Evolutionary conservation across 2,113 vertebrate species (phyloP), one percentile per base, ranked within the genome.

Genomic region (Notothenia coriiceps): DNA sequence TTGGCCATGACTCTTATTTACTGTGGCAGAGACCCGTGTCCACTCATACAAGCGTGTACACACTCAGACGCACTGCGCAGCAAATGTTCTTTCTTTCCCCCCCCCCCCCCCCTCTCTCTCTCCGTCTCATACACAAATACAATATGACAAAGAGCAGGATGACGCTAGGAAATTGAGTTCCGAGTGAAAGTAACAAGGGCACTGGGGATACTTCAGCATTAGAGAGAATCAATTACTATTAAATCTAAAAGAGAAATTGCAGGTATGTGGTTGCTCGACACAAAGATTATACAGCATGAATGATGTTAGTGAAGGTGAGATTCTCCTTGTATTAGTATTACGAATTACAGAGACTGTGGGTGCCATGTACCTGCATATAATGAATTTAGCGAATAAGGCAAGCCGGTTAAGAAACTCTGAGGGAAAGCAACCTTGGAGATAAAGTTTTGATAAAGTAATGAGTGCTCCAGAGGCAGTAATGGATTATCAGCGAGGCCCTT

Each of bases 1-100:
- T 92, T 88, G 90, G 90, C 92, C 83, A 74, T 90, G 92, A 93
- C 90, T 93, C 89, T 93, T 94, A 94, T 95, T 94, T 91, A 92
- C 83, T 81, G 77, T 94, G 90, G 92, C 92, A 92, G 87, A 89
- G 89, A 90, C 84, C 89, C 49, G 74, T 87, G 87, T 88, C 85
- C 67, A 72, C 80, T 90, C 87, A 75, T 83, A 82, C 83, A 61
- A 50, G 69, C 66, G 81, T 18, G 49, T 74, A 87, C 82, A 78
- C 78, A 73, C 79, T 77, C 70, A 51, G 20, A 63, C 52, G 52
- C 73, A 10, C 40, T 12, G 47, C 51, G 7, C 57, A 33, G 74
- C 69, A 68, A 87, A 80, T 63, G 43, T 46, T 85, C 51, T 79
- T 22, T 84, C 75, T 84, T 15, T 65, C 61, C 22, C 66, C 51